Evolutionary conservation across 2,113 vertebrate species (phyloP), one percentile per base, ranked within the genome.

Genomic region (Eurypyga helias): DNA sequence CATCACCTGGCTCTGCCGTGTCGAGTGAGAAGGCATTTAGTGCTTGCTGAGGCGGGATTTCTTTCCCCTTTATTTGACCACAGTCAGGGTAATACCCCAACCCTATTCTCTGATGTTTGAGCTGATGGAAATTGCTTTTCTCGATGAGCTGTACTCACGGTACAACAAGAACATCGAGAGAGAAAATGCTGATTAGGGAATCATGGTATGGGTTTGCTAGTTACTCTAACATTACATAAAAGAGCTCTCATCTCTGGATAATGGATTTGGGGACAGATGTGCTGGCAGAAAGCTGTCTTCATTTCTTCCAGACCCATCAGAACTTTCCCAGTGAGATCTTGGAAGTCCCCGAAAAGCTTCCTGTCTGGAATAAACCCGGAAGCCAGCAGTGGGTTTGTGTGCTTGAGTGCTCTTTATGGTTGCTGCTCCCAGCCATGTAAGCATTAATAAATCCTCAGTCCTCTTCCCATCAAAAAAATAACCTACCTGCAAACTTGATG

Each of bases 401-500:
- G 75, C 52, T 64, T 15, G 76, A 94, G 60, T 33, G 55, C 61
- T 89, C 61, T 92, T 90, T 71, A 61, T 61, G 55, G 45, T n/a
- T 52, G 60, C 48, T 89, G 90, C 60, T 88, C 45, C 55, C 76
- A 86, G 62, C 34, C 77, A 58, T 5, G 4, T 52, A 89, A 71
- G 71, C 86, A 43, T 84, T 71, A 60, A 86, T 90, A 90, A 88
- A 90, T 94, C 86, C 71, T 29, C 71, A 89, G 58, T 70, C 64
- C 51, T 83, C 79, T 79, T 83, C 84, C 57, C 78, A 57, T 78
- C 70, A 33, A 19, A 83, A 9, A 79, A 88, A 81, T 62, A 70
- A 86, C 64, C 76, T 83, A 10, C 88, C 90, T 86, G 85, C 67
- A 77, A 45, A 82, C 85, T 52, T 17, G 60, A 72, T 87, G 76